Evolutionary conservation across 2,113 vertebrate species (phyloP).

Genomic region (Trogon melanurus): DNA sequence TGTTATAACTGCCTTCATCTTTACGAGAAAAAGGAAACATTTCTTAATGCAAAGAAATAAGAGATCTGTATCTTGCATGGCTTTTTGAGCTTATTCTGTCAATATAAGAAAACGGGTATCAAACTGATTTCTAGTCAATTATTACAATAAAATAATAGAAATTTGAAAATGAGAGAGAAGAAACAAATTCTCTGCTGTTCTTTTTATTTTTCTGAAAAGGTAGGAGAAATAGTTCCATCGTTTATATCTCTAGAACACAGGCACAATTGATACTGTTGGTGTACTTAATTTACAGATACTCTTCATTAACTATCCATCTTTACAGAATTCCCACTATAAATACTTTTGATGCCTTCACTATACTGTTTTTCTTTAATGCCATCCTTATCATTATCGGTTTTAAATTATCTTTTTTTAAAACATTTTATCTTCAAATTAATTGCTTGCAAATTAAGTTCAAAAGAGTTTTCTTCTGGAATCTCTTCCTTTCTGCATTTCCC

Average conservation of each 20-base stretch:
- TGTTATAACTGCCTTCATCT: background rate
- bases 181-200: background rate
- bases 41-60: background rate
- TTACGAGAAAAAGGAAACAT: background rate
- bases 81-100: background rate
- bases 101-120: background rate
- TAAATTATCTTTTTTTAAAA: background rate
- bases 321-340: background rate
- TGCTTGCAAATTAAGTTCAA: background rate
- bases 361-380: background rate
- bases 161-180: background rate
- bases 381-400: background rate
- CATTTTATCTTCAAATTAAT: background rate
- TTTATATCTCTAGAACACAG: background rate
- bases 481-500: background rate
- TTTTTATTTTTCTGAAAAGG: background rate
- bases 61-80: rapidly evolving
- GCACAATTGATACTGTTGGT: background rate
- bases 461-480: background rate
- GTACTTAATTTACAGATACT: background rate
- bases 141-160: background rate
- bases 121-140: background rate
- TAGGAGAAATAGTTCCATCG: background rate
- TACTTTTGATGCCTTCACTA: background rate
- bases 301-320: background rate